phyloP scores from a whole-genome alignment of 2,113 vertebrate species.

The Chelonoidis abingdonii region DNA sequence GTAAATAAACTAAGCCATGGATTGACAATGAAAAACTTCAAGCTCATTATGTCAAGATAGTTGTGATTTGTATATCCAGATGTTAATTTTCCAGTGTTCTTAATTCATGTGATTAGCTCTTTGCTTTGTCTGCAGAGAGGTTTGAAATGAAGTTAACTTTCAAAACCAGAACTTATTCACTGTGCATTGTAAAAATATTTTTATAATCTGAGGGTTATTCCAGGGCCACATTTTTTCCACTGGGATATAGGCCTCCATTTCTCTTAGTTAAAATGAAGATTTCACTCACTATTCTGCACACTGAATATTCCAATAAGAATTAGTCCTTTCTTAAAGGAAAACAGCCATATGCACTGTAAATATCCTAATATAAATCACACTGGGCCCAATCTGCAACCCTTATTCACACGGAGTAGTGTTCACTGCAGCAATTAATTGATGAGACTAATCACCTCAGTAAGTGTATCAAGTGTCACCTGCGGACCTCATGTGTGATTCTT shows the following conservation, averaged over 20 bases:
- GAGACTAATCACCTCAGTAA: neutral
- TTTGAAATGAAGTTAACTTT: slow-evolving; percentile 58
- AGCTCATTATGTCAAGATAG: slow-evolving; percentile 68
- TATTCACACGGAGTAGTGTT: neutral
- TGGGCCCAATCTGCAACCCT: neutral
- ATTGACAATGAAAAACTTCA: slow-evolving; percentile 78
- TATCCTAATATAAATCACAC: neutral
- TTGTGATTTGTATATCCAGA: slow-evolving; percentile 67
- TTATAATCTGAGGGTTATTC: neutral
- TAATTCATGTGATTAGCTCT: slow-evolving; percentile 68
- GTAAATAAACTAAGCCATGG: slow-evolving; percentile 70
- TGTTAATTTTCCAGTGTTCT: slow-evolving; percentile 70
- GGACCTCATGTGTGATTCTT: neutral
- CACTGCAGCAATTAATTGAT: neutral
- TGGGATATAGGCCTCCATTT: neutral
- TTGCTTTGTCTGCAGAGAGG: slow-evolving; percentile 44
- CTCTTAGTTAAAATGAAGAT: slow-evolving; percentile 18
- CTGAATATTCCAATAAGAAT: neutral
- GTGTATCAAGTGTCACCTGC: neutral
- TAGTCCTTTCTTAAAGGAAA: neutral
- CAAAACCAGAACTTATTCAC: slow-evolving; percentile 38
- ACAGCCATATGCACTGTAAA: neutral
- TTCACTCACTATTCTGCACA: slow-evolving; percentile 17
- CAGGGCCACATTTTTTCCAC: slow-evolving; percentile 15
- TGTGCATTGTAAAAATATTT: slow-evolving; percentile 36